These are phyloP conservation scores for Tychaedon coryphoeus DNA, from an alignment of 2,113 vertebrate species.

Conservation along the genomic window DNA sequence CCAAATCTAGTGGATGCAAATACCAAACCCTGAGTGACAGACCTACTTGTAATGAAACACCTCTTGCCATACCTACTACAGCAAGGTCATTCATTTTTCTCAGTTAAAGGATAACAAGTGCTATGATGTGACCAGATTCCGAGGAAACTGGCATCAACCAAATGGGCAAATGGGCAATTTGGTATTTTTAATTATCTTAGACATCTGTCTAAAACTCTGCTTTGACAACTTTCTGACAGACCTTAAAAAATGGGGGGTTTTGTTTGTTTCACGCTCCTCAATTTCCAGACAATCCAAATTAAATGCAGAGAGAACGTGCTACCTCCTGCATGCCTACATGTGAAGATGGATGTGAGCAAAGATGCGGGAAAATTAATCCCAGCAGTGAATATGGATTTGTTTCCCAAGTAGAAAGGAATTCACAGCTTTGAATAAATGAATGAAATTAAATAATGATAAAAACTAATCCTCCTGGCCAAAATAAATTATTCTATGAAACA, in stretches of 20 bases:
- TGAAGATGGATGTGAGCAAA: neutral
- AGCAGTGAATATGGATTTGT: neutral
- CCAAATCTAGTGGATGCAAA: neutral
- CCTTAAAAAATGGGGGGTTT: accelerated
- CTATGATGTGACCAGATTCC: neutral
- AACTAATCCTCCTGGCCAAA: constrained; percentile 4
- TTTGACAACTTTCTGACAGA: neutral
- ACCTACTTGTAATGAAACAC: neutral
- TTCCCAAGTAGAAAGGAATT: constrained; percentile 24
- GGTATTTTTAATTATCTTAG: neutral
- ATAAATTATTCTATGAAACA: constrained; percentile 4
- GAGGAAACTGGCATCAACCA: neutral
- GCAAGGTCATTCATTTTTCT: neutral
- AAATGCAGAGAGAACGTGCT: neutral
- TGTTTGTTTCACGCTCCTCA: neutral
- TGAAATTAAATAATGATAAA: constrained; percentile 1
- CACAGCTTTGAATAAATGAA: constrained; percentile 11
- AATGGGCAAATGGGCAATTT: neutral
- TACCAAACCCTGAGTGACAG: neutral
- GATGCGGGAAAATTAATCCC: neutral
- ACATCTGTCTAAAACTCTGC: neutral
- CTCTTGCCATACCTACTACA: neutral
- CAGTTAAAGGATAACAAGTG: neutral
- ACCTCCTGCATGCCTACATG: neutral
- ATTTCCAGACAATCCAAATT: neutral